Evolutionary conservation across 2,113 vertebrate genomes (phyloP).

Genomic region (Thermophis baileyi): DNA sequence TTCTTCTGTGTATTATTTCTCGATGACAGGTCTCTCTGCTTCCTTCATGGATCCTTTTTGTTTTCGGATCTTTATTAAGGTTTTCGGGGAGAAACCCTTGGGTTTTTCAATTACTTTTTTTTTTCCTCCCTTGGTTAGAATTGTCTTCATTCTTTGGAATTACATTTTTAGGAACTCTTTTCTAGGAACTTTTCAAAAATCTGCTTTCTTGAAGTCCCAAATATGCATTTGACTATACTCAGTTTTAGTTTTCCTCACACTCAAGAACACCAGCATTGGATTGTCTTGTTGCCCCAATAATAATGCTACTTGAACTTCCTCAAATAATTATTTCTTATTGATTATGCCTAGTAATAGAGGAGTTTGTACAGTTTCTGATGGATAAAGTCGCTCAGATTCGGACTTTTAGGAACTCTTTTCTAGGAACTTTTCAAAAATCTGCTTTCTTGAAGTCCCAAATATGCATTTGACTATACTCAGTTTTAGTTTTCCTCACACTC

Average conservation of each 20-base stretch:
- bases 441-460: neutral
- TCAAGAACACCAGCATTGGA: neutral
- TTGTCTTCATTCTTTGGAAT: neutral
- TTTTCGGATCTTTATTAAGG: neutral
- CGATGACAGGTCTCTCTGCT: neutral
- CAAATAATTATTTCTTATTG: neutral
- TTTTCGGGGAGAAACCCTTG: neutral
- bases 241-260: neutral
- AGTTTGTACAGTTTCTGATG: no score
- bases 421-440: neutral
- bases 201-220: neutral
- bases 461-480: neutral
- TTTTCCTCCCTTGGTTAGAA: neutral
- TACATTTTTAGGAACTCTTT: neutral
- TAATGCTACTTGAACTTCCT: neutral
- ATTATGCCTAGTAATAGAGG: neutral
- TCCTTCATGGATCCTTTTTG: neutral
- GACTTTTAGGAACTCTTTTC: neutral
- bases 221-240: neutral
- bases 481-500: neutral
- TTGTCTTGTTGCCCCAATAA: neutral
- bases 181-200: neutral
- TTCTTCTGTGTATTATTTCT: neutral
- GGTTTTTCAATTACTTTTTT: neutral
- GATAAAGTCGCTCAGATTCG: no score